Conservation (phyloP, 1,140 invertebrate species). For the Neodiprion virginianus region DNA sequence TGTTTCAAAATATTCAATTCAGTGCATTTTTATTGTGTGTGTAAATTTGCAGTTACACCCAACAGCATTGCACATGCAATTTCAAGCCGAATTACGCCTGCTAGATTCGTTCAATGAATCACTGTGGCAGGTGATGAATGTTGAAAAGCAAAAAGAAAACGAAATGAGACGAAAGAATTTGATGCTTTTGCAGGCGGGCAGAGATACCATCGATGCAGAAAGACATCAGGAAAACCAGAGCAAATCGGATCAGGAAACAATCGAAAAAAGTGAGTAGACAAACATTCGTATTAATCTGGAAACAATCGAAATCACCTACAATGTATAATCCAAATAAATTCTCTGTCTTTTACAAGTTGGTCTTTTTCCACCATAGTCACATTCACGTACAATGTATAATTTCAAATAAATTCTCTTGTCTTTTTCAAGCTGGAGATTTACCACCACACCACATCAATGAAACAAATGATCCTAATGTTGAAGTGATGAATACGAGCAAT, state of each 20-base stretch:
- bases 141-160: slow-evolving; percentile 45
- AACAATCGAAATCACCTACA: not conserved
- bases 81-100: slow-evolving; percentile 57
- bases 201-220: slow-evolving; percentile 17
- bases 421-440: not conserved
- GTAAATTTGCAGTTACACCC: slow-evolving; percentile 44
- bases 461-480: not conserved
- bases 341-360: not conserved
- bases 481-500: not conserved
- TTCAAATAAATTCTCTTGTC: not conserved
- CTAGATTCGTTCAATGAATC: slow-evolving; percentile 57
- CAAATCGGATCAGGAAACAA: not conserved
- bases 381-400: not conserved
- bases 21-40: slow-evolving; percentile 7
- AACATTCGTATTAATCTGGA: not conserved
- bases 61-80: slow-evolving; percentile 56
- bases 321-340: not conserved
- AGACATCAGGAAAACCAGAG: not conserved
- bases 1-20: not conserved
- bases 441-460: not conserved
- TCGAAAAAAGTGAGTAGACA: not conserved
- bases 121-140: slow-evolving; percentile 49
- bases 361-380: not conserved
- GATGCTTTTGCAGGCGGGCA: slow-evolving; percentile 24
- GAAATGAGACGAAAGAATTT: slow-evolving; percentile 35